Evolutionary conservation across 2,888 invertebrate genomes (phyloP), one percentile per base, ranked within the genome.

Genomic region (Galerucella nymphaeae): DNA sequence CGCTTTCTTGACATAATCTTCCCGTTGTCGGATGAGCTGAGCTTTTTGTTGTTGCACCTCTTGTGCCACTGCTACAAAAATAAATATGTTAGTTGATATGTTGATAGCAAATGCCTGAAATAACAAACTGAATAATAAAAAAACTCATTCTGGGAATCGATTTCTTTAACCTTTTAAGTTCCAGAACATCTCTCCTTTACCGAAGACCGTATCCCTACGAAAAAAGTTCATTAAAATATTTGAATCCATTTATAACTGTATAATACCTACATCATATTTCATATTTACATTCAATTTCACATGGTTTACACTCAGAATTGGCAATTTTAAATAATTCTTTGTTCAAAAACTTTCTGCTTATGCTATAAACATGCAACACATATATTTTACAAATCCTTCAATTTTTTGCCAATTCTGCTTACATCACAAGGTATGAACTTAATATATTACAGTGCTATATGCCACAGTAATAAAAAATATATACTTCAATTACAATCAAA

Each of bases 21-120:
- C 93, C 13, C 95, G 91, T 83, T 96, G 95, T 81, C 93, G 93
- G 30, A 92, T 90, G 77, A 96, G 86, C 71, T 94, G 93, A 9
- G 93, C 93, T 84, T 93, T 93, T 85, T 95, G 95, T 80, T 94
- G 94, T 80, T 93, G 92, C 85, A 93, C 91, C 88, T 95, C 95
- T 77, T 94, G 91, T 79, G 93, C 94, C 82, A 95, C 92, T 69
- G 93, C 94, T 90, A 88, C 81, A 85, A 81, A 45, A 53, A 53
- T 53, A 53, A 63, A 42, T 62, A 63, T 63, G 16, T 73, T 66
- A 70, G 45, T 65, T 16, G 50, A 50, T 42, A 20, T 13, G 18
- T 20, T 23, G 4, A 41, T 42, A 13, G 18, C 45, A 14, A 16
- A 9, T 30, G 42, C 53, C 18, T 57, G 57, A 50, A 64, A 53